Conservation (phyloP, 1,140 invertebrate genomes). For the Papilio aristodemus region DNA sequence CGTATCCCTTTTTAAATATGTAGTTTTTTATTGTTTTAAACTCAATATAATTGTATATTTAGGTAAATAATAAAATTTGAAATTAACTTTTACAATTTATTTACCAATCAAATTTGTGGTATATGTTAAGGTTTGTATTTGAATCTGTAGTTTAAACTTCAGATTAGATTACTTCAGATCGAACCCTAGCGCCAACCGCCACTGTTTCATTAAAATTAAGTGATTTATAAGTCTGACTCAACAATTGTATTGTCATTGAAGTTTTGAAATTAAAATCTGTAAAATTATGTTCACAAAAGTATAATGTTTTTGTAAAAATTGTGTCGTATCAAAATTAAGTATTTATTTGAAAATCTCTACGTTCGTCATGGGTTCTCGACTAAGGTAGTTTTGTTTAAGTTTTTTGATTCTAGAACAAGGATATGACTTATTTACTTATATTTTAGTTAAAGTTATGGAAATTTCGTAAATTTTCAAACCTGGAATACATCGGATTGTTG, state of each 20-base stretch:
- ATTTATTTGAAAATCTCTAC: conserved; percentile 60
- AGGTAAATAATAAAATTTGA: too few species aligned
- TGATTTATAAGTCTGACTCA: conserved; percentile 39
- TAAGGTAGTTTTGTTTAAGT: conserved; percentile 55
- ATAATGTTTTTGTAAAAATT: conserved; percentile 65
- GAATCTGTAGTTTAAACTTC: too few species aligned
- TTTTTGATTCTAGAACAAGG: conserved; percentile 22
- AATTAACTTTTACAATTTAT: too few species aligned
- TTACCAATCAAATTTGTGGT: too few species aligned
- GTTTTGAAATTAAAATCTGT: conserved; percentile 45
- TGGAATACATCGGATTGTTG: conserved; percentile 8
- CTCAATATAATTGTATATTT: too few species aligned
- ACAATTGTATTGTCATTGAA: conserved; percentile 41
- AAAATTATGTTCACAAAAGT: conserved; percentile 49
- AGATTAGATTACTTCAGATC: conserved; percentile 14
- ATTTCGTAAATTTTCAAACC: conserved; percentile 43
- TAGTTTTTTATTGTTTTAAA: too few species aligned
- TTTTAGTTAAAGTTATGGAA: conserved; percentile 12
- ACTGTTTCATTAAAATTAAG: conserved; percentile 19
- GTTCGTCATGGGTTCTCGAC: conserved; percentile 74
- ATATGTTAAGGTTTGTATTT: too few species aligned
- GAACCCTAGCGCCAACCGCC: conserved; percentile 30
- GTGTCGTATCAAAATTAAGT: conserved; percentile 65
- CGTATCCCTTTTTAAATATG: too few species aligned
- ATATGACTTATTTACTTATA: background rate